Percentiles rank a stretch among this genome's conserved stretches.
Evolutionary conservation across 2,797 vertebrate species (phyloP).

Genomic region (Potorous gilbertii): DNA sequence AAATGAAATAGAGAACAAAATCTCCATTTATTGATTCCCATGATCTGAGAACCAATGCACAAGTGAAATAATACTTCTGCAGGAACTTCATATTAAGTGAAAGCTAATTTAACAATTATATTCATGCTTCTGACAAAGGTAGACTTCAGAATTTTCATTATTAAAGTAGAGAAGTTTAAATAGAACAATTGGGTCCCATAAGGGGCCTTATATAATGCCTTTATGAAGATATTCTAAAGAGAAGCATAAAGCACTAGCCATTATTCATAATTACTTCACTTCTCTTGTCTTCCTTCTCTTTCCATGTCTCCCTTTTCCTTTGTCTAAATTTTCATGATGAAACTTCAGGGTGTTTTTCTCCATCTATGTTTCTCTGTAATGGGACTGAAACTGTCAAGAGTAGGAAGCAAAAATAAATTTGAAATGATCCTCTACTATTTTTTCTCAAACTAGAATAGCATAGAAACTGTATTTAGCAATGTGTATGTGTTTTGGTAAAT

Average conservation of each 20-base stretch:
- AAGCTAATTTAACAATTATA: slow-evolving; percentile 16
- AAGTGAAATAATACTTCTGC: not conserved
- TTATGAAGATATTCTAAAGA: not conserved
- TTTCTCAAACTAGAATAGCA: not conserved
- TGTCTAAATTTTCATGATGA: not conserved
- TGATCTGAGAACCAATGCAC: not conserved
- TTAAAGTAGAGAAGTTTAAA: slow-evolving; percentile 42
- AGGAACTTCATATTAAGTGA: slow-evolving; percentile 27
- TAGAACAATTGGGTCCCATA: not conserved
- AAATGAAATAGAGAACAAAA: not conserved
- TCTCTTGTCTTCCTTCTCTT: not conserved
- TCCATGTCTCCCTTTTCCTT: not conserved
- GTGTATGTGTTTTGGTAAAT: not conserved
- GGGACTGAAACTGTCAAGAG: not conserved
- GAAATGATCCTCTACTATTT: not conserved
- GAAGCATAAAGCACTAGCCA: not conserved
- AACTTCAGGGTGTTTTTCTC: not conserved
- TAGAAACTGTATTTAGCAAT: not conserved
- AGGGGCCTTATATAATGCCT: slow-evolving; percentile 12
- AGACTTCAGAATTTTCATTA: slow-evolving; percentile 1
- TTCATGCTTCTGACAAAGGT: slow-evolving; percentile 49
- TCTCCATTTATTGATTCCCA: not conserved
- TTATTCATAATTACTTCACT: not conserved
- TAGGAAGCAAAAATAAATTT: not conserved
- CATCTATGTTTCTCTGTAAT: not conserved